Evolutionary conservation across 2,888 invertebrate species (phyloP).

Genomic region (Galerucella nymphaeae): DNA sequence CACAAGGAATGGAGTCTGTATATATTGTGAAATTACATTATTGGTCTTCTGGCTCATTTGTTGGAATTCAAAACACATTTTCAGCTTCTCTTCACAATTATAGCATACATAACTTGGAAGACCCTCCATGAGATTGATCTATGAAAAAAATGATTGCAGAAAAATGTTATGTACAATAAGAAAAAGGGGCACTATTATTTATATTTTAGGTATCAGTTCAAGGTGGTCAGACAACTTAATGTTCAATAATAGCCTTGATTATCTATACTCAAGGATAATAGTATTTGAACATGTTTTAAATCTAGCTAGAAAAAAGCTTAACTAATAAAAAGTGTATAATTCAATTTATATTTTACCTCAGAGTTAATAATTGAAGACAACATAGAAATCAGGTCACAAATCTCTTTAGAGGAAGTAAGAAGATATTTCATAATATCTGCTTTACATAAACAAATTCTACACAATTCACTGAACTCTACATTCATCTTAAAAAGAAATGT

Average conservation of each 20-base stretch:
- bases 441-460: slow-evolving; percentile 31
- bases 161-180: too few relatives aligned
- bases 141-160: not conserved
- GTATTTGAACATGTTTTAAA: not conserved
- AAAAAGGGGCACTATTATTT: not conserved
- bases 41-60: slow-evolving; percentile 52
- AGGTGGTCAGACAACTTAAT: not conserved
- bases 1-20: slow-evolving; percentile 2
- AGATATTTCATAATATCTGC: slow-evolving; percentile 21
- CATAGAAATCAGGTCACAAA: slow-evolving; percentile 18
- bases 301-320: not conserved
- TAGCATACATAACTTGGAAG: slow-evolving; percentile 26
- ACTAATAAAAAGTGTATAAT: not conserved
- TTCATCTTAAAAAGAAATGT: not conserved
- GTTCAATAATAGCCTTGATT: too few relatives aligned
- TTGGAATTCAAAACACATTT: slow-evolving; percentile 52
- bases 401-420: slow-evolving; percentile 10
- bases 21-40: slow-evolving; percentile 40
- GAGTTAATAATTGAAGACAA: slow-evolving; percentile 22
- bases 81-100: slow-evolving; percentile 49
- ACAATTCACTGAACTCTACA: slow-evolving; percentile 23
- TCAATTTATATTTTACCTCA: slow-evolving; percentile 11
- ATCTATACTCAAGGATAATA: too few relatives aligned
- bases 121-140: slow-evolving; percentile 8
- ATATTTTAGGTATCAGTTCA: not conserved